These are phyloP conservation scores for Augiades crinisus DNA, from an alignment of 2,888 invertebrate species.

Conservation along the genomic window DNA sequence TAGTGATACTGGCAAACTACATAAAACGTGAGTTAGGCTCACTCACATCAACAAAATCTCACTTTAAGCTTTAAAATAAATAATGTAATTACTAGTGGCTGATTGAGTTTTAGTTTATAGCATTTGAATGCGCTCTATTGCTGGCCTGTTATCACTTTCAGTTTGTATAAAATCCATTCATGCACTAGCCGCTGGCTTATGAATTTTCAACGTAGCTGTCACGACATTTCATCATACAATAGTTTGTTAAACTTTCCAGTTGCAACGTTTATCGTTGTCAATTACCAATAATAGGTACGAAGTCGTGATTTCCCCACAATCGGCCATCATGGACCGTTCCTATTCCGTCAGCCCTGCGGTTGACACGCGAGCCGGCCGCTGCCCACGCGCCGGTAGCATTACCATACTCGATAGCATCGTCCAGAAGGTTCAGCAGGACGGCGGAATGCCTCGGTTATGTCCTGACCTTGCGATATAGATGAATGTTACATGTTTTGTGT, in stretches of 20 bases:
- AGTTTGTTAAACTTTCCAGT: not conserved
- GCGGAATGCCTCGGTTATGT: constrained; percentile 33
- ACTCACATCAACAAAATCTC: too few species aligned
- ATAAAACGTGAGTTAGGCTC: too few species aligned
- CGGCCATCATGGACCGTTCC: constrained; percentile 4
- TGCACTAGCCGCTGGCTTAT: too few species aligned
- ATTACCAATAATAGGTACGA: not conserved
- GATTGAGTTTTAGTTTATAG: too few species aligned
- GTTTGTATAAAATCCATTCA: too few species aligned
- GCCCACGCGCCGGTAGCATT: constrained; percentile 45
- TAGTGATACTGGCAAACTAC: too few species aligned
- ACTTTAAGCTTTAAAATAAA: too few species aligned
- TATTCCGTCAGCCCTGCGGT: constrained; percentile 35
- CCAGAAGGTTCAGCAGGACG: constrained; percentile 26
- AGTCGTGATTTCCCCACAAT: constrained; percentile 16
- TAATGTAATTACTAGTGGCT: too few species aligned
- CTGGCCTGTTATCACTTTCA: too few species aligned
- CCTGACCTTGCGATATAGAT: constrained; percentile 12
- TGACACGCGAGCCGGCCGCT: constrained; percentile 38
- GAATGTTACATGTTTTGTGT: too few species aligned
- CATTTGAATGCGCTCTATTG: too few species aligned
- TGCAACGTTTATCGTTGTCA: not conserved
- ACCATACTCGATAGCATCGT: constrained; percentile 38
- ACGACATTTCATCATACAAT: not conserved
- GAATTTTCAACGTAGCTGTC: too few species aligned